phyloP scores from a whole-genome alignment of 2,888 invertebrate species.

The Hirtodrosophila confusa region DNA sequence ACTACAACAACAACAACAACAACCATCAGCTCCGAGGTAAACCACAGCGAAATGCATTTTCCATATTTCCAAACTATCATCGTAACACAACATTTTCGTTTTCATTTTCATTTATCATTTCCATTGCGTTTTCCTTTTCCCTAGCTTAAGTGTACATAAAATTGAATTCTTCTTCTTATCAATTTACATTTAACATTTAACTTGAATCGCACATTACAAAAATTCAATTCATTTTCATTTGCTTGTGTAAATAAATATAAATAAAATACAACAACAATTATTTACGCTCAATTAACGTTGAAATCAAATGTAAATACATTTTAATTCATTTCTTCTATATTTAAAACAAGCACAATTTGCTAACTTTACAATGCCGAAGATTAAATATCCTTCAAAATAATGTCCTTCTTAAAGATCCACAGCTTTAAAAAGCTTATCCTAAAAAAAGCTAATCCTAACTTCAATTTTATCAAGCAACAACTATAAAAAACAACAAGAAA shows the following conservation, averaged over 20 bases:
- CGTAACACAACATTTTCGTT: slow-evolving; percentile 45
- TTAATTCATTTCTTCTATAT: not conserved
- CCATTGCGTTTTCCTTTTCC: slow-evolving; percentile 1
- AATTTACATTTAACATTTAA: slow-evolving; percentile 2
- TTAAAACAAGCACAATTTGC: not conserved
- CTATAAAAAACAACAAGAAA: no score
- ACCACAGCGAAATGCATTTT: slow-evolving; percentile 73
- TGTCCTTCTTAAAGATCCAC: no score
- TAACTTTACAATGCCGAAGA: no score
- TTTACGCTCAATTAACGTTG: slow-evolving; percentile 31
- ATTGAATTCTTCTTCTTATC: slow-evolving; percentile 4
- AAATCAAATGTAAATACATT: slow-evolving; percentile 26
- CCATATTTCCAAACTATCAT: slow-evolving; percentile 50
- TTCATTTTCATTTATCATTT: slow-evolving; percentile 11
- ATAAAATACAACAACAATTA: not conserved
- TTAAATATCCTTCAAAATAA: no score
- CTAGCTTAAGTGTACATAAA: slow-evolving; percentile 22
- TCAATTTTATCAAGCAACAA: no score
- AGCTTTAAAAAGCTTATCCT: no score
- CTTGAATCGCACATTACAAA: slow-evolving; percentile 31
- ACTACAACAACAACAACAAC: slow-evolving; percentile 40
- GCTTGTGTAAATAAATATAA: slow-evolving; percentile 12
- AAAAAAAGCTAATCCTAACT: no score
- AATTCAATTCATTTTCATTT: slow-evolving; percentile 1
- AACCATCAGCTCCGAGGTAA: slow-evolving; percentile 83